phyloP scores from a whole-genome alignment of 37 sponge, comb jelly and placozoan species.

The Aplysina aerophoba region DNA sequence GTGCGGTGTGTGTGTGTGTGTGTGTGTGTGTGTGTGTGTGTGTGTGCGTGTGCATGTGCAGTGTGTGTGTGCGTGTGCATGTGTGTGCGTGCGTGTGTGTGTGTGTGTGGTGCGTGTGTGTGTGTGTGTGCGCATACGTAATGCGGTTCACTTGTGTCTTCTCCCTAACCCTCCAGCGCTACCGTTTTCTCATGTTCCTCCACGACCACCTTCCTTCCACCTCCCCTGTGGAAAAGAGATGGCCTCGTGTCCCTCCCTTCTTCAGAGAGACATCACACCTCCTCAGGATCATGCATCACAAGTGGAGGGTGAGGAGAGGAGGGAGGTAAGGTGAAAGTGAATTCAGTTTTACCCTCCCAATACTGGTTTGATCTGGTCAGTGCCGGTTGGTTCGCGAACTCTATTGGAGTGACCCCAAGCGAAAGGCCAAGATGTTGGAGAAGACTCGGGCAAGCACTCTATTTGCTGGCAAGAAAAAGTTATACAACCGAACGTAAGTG shows the following conservation, averaged over 20 bases:
- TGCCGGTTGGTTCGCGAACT: constrained; percentile 60
- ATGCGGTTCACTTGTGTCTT: no score
- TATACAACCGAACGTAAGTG: constrained; percentile 70
- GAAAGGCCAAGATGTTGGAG: constrained; percentile 58
- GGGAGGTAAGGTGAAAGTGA: neutral
- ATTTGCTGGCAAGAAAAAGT: constrained; percentile 77
- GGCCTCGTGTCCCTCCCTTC: constrained; percentile 65
- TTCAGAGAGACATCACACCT: constrained; percentile 46
- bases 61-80: constrained; percentile 22
- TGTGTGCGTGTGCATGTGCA: neutral
- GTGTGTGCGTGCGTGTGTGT: constrained; percentile 9
- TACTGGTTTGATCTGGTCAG: constrained; percentile 32
- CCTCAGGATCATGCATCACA: constrained; percentile 73
- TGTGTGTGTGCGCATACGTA: no score
- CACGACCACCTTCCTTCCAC: constrained; percentile 59
- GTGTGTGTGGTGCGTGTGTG: no score
- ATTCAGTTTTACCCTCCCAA: no score
- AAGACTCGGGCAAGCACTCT: constrained; percentile 76
- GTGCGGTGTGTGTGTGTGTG: no score
- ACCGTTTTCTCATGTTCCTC: constrained; percentile 58
- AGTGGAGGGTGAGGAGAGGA: constrained; percentile 72
- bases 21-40: constrained; percentile 24
- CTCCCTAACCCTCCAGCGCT: constrained; percentile 47
- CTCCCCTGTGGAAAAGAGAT: constrained; percentile 75
- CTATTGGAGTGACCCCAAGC: constrained; percentile 55